Base-by-base conservation (phyloP, 2,888 invertebrate genomes). In the Archips crataeganus region DNA sequence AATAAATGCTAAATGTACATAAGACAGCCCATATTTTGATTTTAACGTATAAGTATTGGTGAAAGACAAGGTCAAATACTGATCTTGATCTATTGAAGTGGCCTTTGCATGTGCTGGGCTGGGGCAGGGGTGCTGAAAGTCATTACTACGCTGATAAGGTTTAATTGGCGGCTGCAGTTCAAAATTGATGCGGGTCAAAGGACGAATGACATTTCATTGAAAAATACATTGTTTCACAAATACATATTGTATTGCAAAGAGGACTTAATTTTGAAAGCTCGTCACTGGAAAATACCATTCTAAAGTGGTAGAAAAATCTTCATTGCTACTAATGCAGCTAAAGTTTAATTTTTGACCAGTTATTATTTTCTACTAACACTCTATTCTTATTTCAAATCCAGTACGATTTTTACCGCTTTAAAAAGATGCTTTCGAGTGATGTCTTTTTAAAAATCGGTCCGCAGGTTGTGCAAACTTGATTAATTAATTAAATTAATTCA, bases 171-270 rank as follows among this genome's bases (percentile, higher is more conserved):
- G 51, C 64, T 74, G 73, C 71, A 75, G 62, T 64, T 74, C 75
- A 75, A 79, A 80, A 82, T 74, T 77, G 76, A 85, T 86, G 81
- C 82, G 82, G 83, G 84, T 60, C 68, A 77, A 77, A 75, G 77
- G 79, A 51, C 74, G 32, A 13, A 23, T 42, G 4, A 62, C 15
- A 57, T 62, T 60, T 42, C 49, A 39, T 78, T 81, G 75, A 75
- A 60, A 75, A 66, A 68, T 59, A 75, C 71, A 70, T 74, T 77
- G 77, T 57, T 32, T 32, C 15, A n/a, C 15, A 15, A 8, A 51
- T 75, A 74, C 45, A 45, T 36, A 36, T 36, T 36, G 36, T 39
- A 39, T 39, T 39, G 6, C 39, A 39, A 39, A 39, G 39, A 39
- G 39, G 36, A 5, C 36, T 5, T 3, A 36, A 36, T 36, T 36